Percentiles rank a stretch among this genome's conserved stretches.
These are phyloP conservation scores for Heliconius sara DNA, from an alignment of 2,888 invertebrate species.

Conservation along the genomic window DNA sequence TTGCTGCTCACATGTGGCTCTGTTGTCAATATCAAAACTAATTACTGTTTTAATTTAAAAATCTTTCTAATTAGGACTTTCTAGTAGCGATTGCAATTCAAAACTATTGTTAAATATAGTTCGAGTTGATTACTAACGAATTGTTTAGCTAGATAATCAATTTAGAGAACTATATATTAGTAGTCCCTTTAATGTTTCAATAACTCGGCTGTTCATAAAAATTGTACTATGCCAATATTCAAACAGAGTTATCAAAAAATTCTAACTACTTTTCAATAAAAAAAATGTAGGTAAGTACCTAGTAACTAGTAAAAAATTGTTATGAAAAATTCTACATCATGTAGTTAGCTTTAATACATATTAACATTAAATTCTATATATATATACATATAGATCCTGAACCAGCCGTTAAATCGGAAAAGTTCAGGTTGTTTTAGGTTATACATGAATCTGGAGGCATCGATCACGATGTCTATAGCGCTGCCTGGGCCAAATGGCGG, in stretches of 20 bases:
- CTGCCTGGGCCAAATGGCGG: too few species aligned
- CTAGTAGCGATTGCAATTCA: constrained; percentile 16
- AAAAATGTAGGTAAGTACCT: background rate
- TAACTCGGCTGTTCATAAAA: background rate
- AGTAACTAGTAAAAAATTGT: too few species aligned
- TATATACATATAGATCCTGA: too few species aligned
- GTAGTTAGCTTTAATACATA: too few species aligned
- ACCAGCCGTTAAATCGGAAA: too few species aligned
- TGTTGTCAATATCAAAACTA: constrained; percentile 19
- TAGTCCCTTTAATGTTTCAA: constrained; percentile 14
- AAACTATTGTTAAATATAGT: constrained; percentile 20
- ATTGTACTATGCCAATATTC: constrained; percentile 1
- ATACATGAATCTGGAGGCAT: too few species aligned
- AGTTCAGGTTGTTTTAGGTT: too few species aligned
- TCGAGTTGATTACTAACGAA: constrained; percentile 6
- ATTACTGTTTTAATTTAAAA: constrained; percentile 19
- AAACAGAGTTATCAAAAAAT: background rate
- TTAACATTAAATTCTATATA: too few species aligned
- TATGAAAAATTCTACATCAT: too few species aligned
- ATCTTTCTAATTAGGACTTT: constrained; percentile 20
- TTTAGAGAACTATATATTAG: constrained; percentile 15
- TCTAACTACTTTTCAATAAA: background rate
- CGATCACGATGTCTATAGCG: too few species aligned
- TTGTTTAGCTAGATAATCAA: background rate
- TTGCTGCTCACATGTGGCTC: constrained; percentile 12